Evolutionary conservation across 2,888 invertebrate species (phyloP).

Genomic region (Tupiocoris notatus): DNA sequence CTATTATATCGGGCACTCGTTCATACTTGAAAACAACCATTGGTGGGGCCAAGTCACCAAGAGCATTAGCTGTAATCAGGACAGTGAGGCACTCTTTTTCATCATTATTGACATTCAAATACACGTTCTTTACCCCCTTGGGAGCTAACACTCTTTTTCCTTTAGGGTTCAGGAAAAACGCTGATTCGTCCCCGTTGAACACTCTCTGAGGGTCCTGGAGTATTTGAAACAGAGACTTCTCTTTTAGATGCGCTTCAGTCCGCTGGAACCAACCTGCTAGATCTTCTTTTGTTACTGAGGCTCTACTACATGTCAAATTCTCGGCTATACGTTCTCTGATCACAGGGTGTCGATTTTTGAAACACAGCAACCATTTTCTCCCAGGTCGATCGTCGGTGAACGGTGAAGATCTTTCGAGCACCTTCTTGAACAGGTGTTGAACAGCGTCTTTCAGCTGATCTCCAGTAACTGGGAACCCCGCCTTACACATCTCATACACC

Average conservation of each 20-base stretch:
- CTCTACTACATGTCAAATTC: background rate
- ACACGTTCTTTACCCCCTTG: background rate
- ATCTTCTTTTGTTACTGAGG: background rate
- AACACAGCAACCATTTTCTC: background rate
- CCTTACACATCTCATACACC: background rate
- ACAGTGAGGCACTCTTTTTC: conserved; percentile 51
- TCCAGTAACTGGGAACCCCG: background rate
- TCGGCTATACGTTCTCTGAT: background rate
- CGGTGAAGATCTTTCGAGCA: background rate
- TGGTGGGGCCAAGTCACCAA: conserved; percentile 28
- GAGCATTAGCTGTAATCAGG: conserved; percentile 48
- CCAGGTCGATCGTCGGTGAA: background rate
- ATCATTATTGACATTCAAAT: conserved; percentile 36
- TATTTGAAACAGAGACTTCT: background rate
- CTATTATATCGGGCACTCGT: conserved; percentile 46
- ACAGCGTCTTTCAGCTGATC: background rate
- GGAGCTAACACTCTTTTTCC: background rate
- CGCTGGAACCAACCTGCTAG: background rate
- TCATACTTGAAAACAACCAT: conserved; percentile 46
- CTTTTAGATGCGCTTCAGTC: background rate
- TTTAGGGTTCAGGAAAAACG: conserved; percentile 48
- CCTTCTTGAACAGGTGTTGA: background rate
- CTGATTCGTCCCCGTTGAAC: conserved; percentile 53
- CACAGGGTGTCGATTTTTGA: background rate
- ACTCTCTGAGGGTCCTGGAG: background rate